Conservation (phyloP, 2,113 vertebrate species). For the Pyrgilauda ruficollis region DNA sequence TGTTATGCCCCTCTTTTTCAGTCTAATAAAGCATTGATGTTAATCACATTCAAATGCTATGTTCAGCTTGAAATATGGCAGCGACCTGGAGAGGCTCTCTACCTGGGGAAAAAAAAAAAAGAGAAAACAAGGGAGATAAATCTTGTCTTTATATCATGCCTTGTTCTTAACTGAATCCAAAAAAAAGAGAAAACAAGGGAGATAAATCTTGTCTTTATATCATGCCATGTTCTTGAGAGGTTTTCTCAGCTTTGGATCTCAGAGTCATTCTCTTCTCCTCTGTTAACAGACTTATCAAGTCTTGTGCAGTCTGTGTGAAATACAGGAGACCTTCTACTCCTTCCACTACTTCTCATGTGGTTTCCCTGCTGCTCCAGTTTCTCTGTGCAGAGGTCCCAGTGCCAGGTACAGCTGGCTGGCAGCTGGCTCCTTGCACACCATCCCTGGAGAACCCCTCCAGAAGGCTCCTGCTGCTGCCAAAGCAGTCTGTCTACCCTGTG, state of each 20-base stretch:
- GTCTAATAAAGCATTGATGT: neutral
- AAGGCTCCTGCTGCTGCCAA: neutral
- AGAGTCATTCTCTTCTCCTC: neutral
- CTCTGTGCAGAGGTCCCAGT: neutral
- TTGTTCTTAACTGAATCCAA: neutral
- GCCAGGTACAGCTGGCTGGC: neutral
- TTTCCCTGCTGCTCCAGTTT: neutral
- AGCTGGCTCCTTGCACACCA: rapidly evolving
- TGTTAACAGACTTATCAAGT: neutral
- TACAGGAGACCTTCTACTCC: neutral
- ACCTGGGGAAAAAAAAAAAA: neutral
- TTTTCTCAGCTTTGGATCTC: neutral
- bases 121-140: neutral
- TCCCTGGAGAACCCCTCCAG: neutral
- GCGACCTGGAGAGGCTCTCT: neutral
- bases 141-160: neutral
- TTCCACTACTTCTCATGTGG: rapidly evolving
- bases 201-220: neutral
- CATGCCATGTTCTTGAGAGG: neutral
- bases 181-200: neutral
- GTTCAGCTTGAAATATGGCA: neutral
- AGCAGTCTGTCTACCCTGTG: rapidly evolving
- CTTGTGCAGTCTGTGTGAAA: neutral
- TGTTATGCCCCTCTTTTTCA: neutral
- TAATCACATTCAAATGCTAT: neutral